phyloP scores from a whole-genome alignment of 2,888 invertebrate genomes.

The Choreutis nemorana region DNA sequence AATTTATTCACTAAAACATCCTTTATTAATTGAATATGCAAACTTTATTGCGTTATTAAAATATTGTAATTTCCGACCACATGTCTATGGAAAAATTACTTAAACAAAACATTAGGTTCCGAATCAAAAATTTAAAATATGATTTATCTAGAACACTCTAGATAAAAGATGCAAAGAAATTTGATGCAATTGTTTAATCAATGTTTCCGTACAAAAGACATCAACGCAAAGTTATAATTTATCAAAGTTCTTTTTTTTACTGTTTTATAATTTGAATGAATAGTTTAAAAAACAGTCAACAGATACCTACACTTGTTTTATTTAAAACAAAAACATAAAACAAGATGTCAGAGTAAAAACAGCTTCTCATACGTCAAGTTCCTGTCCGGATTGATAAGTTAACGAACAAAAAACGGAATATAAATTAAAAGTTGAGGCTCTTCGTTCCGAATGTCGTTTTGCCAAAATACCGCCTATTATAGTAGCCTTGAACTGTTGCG shows the following conservation, averaged over 20 bases:
- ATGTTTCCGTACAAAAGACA: slow-evolving; percentile 29
- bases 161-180: background rate
- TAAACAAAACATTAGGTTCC: slow-evolving; percentile 6
- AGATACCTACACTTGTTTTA: too few relatives aligned
- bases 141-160: slow-evolving; percentile 4
- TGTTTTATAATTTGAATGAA: too few relatives aligned
- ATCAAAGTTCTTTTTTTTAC: too few relatives aligned
- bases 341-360: too few relatives aligned
- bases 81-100: too few relatives aligned
- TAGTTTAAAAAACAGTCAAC: too few relatives aligned
- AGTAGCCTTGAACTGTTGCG: slow-evolving; percentile 53
- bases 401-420: slow-evolving; percentile 18
- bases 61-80: too few relatives aligned
- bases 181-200: slow-evolving; percentile 1
- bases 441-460: slow-evolving; percentile 23
- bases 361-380: slow-evolving; percentile 5
- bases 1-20: too few relatives aligned
- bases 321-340: too few relatives aligned
- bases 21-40: too few relatives aligned
- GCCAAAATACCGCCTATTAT: slow-evolving; percentile 18
- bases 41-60: too few relatives aligned
- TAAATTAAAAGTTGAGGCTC: slow-evolving; percentile 24
- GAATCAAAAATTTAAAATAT: slow-evolving; percentile 6
- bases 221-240: slow-evolving; percentile 22
- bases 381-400: slow-evolving; percentile 3